Evolutionary conservation across 2,888 invertebrate genomes (phyloP).

Genomic region (Pristionchus arcanus): DNA sequence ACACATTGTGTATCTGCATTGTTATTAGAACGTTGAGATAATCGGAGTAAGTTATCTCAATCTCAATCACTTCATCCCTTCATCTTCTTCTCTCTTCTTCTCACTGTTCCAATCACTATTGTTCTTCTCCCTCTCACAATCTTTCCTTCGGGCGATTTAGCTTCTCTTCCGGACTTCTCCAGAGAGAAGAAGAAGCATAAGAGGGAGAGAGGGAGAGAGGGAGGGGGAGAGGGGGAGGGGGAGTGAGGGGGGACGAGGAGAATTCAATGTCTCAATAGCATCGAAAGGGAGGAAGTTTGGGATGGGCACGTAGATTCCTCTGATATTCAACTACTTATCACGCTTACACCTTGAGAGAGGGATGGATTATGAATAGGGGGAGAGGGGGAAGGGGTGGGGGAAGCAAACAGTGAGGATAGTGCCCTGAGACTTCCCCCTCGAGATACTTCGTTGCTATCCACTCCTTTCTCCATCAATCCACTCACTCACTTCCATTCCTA

Average conservation of each 20-base stretch:
- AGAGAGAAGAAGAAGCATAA: background rate
- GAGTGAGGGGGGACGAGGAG: no score
- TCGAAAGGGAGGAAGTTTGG: no score
- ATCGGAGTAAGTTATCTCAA: background rate
- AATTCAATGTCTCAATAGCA: no score
- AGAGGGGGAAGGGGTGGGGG: background rate
- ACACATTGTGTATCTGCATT: background rate
- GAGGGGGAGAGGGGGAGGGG: background rate
- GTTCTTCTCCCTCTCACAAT: constrained; percentile 48
- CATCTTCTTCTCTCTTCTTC: background rate
- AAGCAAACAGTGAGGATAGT: constrained; percentile 16
- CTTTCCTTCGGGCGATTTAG: constrained; percentile 22
- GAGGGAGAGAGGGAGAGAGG: constrained; percentile 38
- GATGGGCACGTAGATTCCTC: no score
- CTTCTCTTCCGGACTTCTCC: constrained; percentile 30
- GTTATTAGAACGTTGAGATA: no score
- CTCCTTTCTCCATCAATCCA: background rate
- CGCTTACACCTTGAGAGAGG: no score
- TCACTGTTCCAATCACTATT: constrained; percentile 33
- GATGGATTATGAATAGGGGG: no score
- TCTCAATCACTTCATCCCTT: background rate
- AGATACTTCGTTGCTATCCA: background rate
- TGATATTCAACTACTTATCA: no score
- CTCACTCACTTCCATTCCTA: background rate
- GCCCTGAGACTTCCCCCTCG: constrained; percentile 52